A percentile compares a stretch with the other conserved stretches of the same genome.
phyloP scores from a whole-genome alignment of 1,140 invertebrate genomes.

The Callitettix versicolor region DNA sequence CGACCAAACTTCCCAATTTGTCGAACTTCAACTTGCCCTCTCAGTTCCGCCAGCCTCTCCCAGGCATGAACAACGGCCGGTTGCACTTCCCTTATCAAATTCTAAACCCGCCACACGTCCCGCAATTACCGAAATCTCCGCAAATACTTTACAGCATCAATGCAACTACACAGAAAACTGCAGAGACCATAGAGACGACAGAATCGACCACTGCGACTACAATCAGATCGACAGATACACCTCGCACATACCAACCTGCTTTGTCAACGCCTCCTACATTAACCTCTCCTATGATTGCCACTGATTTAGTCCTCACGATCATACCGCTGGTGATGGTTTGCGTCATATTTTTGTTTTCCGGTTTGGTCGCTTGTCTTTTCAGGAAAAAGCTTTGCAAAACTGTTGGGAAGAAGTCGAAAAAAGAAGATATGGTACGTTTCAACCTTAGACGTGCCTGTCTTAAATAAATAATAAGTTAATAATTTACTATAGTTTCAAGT shows the following conservation, averaged over 20 bases:
- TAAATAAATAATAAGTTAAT: no score
- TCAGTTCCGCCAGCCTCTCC: slow-evolving; percentile 18
- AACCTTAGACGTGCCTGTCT: no score
- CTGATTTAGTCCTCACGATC: slow-evolving; percentile 41
- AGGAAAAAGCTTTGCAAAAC: slow-evolving; percentile 42
- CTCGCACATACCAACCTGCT: slow-evolving; percentile 7
- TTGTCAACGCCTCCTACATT: slow-evolving; percentile 13
- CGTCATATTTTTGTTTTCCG: slow-evolving; percentile 31
- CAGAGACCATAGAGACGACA: neutral
- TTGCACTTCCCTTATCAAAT: no score
- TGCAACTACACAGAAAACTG: neutral
- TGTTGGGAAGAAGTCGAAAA: slow-evolving; percentile 35
- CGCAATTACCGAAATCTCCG: no score
- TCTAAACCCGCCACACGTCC: no score
- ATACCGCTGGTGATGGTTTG: slow-evolving; percentile 47
- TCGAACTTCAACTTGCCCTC: slow-evolving; percentile 22
- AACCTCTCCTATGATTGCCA: slow-evolving; percentile 24
- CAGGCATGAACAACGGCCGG: no score
- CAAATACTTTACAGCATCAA: no score
- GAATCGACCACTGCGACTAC: neutral
- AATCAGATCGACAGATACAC: neutral
- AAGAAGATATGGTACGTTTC: slow-evolving; percentile 45
- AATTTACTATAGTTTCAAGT: no score
- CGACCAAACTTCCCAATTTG: slow-evolving; percentile 27
- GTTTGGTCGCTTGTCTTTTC: slow-evolving; percentile 40